Conservation (phyloP, 2,888 invertebrate species). For the Euzophera pinguis region DNA sequence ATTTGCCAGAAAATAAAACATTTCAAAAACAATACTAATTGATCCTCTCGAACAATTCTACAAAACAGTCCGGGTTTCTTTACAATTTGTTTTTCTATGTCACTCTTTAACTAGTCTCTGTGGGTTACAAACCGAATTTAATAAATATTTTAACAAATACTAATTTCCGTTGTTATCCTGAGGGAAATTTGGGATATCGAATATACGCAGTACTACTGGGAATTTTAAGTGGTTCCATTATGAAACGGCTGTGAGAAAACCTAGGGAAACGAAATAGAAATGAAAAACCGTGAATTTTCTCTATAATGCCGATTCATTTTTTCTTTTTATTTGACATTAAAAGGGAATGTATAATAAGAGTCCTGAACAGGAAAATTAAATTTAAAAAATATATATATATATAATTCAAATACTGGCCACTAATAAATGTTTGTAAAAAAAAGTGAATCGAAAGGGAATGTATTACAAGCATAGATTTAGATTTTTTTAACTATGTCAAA, state of each 20-base stretch:
- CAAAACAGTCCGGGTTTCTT: not conserved
- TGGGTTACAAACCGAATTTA: not conserved
- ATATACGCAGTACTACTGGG: slow-evolving; percentile 4
- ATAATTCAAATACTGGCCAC: no score
- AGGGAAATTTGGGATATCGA: slow-evolving; percentile 11
- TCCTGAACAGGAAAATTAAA: no score
- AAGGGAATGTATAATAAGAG: no score
- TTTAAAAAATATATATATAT: no score
- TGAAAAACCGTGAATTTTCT: not conserved
- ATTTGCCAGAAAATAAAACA: not conserved
- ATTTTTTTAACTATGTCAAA: no score
- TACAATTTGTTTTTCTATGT: slow-evolving; percentile 1
- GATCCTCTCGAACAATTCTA: not conserved
- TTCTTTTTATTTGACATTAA: no score
- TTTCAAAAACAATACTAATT: not conserved
- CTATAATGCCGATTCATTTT: no score
- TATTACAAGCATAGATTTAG: no score
- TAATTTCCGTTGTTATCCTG: slow-evolving; percentile 6
- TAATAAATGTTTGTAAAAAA: no score
- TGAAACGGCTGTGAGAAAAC: not conserved
- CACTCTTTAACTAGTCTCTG: not conserved
- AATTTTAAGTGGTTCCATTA: slow-evolving; percentile 8
- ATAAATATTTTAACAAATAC: slow-evolving; percentile 8
- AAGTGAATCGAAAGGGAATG: no score
- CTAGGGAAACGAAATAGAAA: not conserved